phyloP scores from a whole-genome alignment of 2,797 vertebrate species.

The Leptatherina wallacei region DNA sequence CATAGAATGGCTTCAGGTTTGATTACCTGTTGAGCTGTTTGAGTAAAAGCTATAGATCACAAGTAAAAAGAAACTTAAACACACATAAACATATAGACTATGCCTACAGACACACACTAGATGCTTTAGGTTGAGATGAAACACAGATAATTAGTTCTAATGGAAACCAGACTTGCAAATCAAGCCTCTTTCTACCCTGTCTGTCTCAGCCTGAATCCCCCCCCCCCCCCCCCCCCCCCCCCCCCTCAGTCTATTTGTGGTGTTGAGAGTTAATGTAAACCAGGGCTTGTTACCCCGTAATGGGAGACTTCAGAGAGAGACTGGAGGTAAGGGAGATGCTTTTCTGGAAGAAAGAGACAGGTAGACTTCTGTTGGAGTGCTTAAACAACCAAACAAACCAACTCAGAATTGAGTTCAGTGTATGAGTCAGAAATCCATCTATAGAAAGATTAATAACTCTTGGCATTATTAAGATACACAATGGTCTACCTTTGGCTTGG shows the following conservation, averaged over 20 bases:
- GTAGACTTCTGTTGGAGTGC: constrained; percentile 22
- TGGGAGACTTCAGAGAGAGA: constrained; percentile 53
- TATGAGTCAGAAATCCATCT: constrained; percentile 38
- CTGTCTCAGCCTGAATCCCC: constrained; percentile 55
- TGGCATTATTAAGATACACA: constrained; percentile 59
- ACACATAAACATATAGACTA: constrained; percentile 17
- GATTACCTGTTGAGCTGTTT: constrained; percentile 24
- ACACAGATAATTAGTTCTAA: constrained; percentile 99
- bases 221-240: constrained; percentile 24
- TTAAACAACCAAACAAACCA: constrained; percentile 26
- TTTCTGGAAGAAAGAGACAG: constrained; percentile 40
- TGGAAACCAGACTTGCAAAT: constrained; percentile 94
- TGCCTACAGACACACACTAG: constrained; percentile 34
- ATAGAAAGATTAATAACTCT: constrained; percentile 65
- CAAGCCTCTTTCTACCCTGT: constrained; percentile 54
- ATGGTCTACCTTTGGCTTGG: constrained; percentile 57
- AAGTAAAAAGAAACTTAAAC: constrained; percentile 15
- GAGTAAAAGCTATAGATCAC: constrained; percentile 13
- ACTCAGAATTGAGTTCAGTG: constrained; percentile 5
- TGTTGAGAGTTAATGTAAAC: constrained; percentile 81
- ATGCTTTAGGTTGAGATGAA: constrained; percentile 88
- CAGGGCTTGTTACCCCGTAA: constrained; percentile 73
- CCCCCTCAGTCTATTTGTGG: constrained; percentile 53
- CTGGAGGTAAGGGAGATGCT: constrained; percentile 42
- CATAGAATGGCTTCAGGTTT: constrained; percentile 16